Evolutionary conservation across 1,140 invertebrate species (phyloP).

Genomic region (Planococcus citri): DNA sequence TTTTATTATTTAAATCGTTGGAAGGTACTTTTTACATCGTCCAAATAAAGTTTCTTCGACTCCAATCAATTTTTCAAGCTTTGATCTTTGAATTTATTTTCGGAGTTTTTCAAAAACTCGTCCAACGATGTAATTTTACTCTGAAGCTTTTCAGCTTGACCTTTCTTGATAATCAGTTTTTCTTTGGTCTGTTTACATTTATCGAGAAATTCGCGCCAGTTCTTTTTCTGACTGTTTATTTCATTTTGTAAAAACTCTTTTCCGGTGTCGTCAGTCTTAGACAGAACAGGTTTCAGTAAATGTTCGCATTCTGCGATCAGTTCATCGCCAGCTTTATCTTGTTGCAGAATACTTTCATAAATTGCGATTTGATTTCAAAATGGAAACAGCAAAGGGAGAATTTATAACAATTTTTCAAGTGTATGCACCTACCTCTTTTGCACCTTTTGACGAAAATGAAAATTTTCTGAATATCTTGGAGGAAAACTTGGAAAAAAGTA

Average conservation of each 20-base stretch:
- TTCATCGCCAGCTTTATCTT: slow-evolving; percentile 57
- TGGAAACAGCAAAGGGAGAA: background rate
- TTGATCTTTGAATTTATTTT: slow-evolving; percentile 75
- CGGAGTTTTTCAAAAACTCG: slow-evolving; percentile 71
- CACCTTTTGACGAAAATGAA: background rate
- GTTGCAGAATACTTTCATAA: slow-evolving; percentile 59
- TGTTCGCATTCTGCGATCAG: slow-evolving; percentile 55
- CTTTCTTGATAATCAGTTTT: slow-evolving; percentile 54
- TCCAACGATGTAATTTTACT: slow-evolving; percentile 59
- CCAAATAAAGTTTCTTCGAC: slow-evolving; percentile 65
- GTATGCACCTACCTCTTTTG: slow-evolving; percentile 19
- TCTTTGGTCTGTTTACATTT: slow-evolving; percentile 52
- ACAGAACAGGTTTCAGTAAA: slow-evolving; percentile 55
- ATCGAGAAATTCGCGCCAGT: slow-evolving; percentile 64
- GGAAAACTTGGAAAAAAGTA: background rate
- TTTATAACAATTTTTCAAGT: slow-evolving; percentile 11
- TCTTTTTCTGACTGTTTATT: slow-evolving; percentile 56
- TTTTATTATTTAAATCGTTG: slow-evolving; percentile 57
- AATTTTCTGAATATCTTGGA: background rate
- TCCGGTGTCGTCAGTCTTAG: slow-evolving; percentile 64
- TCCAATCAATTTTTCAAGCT: slow-evolving; percentile 72
- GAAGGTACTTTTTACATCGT: slow-evolving; percentile 63
- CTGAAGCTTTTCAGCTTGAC: slow-evolving; percentile 67
- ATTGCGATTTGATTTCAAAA: slow-evolving; percentile 48
- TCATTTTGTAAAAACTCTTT: slow-evolving; percentile 59